Percentiles rank a stretch among this genome's conserved stretches.
Evolutionary conservation across 2,888 invertebrate species (phyloP).

Genomic region (Halictus quadricinctus): DNA sequence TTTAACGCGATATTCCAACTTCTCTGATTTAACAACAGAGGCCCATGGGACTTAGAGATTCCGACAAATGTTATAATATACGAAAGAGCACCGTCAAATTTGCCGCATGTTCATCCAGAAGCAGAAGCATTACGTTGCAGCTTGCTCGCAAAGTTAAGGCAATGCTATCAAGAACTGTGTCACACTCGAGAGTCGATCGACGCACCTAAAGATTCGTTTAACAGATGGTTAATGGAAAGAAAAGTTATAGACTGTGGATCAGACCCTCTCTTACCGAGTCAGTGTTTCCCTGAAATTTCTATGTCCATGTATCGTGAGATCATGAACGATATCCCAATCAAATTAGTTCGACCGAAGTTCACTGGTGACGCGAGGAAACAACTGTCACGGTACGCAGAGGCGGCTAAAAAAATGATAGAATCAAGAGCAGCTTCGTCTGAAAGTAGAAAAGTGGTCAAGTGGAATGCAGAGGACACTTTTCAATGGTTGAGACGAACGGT

Average conservation of each 20-base stretch:
- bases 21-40: constrained; percentile 81
- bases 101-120: constrained; percentile 97
- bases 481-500: constrained; percentile 96
- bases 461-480: constrained; percentile 99
- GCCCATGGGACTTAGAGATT: constrained; percentile 97
- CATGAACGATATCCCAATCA: constrained; percentile 99
- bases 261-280: constrained; percentile 95
- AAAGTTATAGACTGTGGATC: constrained; percentile 92
- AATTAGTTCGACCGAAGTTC: constrained; percentile 96
- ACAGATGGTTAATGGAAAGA: constrained; percentile 97
- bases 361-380: constrained; percentile 98
- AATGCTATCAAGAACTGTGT: constrained; percentile 97
- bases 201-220: constrained; percentile 98
- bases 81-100: constrained; percentile 92
- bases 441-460: constrained; percentile 98
- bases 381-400: constrained; percentile 96
- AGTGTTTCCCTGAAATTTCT: constrained; percentile 96
- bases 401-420: constrained; percentile 98
- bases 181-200: constrained; percentile 96
- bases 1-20: constrained; percentile 7
- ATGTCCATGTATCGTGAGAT: constrained; percentile 98
- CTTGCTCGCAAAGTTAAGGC: constrained; percentile 91
- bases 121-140: constrained; percentile 94
- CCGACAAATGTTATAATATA: constrained; percentile 95
- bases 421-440: constrained; percentile 96